Evolutionary conservation across 2,888 invertebrate species (phyloP), one percentile per base, ranked within the genome.

Genomic region (Xestia sexstrigata): DNA sequence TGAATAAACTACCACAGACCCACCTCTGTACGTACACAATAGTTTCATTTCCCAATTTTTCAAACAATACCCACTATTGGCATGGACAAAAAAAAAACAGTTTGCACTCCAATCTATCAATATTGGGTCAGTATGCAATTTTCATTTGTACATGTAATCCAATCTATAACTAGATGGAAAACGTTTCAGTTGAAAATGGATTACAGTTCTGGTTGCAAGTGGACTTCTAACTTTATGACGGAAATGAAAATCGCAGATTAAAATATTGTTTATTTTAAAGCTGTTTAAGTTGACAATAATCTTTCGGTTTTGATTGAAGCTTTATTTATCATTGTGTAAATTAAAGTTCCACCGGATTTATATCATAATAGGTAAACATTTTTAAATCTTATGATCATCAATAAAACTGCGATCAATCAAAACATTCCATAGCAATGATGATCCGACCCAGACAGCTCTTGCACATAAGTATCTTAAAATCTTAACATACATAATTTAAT

Each of bases 121-220:
- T 81, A 68, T 70, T 47, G 47, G 47, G 58, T 71, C 83, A 80
- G 68, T 68, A 78, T 73, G 68, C 74, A 75, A 77, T 84, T 75
- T 81, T 39, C 73, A 55, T 65, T 35, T 55, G 63, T 55, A 60
- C 78, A n/a, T 17, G 58, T 67, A 69, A 77, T 65, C 74, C 74
- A 81, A 81, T 84, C 60, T 73, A 62, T 11, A 35, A 71, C 26
- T 11, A 60, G 39, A 17, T 45, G 30, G 13, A 55, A 74, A 75
- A 39, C 30, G n/a, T 23, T 30, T 30, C 13, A 17, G 58, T 62
- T 71, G 49, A 30, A 80, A 83, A 80, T 60, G 62, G 67, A 78
- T 80, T 70, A 66, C 62, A 52, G 35, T 60, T n/a, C 15, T 52
- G 45, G 45, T 30, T 42, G 23, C 62, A 74, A 52, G 52, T 23